These are phyloP conservation scores for Morinoia aosen DNA, from an alignment of 2,888 invertebrate species.

Conservation along the genomic window DNA sequence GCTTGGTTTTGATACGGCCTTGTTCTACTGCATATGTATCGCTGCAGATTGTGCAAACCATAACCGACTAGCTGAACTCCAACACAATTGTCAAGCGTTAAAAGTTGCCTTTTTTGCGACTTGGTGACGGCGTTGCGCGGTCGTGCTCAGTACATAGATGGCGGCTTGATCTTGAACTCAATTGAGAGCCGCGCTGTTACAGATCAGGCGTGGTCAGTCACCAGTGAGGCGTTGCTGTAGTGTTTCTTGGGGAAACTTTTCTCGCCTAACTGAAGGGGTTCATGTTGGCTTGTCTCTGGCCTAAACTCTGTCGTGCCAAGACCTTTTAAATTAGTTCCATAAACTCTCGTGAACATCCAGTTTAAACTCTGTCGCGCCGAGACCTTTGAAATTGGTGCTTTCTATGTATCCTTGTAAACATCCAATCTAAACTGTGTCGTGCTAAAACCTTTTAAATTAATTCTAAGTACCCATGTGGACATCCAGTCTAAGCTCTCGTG, in stretches of 20 bases:
- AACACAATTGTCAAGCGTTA: not conserved
- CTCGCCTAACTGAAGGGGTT: not conserved
- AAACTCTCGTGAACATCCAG: too few species aligned
- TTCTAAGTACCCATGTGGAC: not conserved
- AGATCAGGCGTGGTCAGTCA: not conserved
- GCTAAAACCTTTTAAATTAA: not conserved
- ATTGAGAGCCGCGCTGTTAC: not conserved
- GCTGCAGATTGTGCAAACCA: not conserved
- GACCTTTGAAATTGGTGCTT: too few species aligned
- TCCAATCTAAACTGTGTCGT: too few species aligned
- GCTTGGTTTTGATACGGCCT: not conserved
- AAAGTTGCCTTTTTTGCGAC: not conserved
- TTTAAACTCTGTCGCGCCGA: too few species aligned
- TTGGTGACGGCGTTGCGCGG: not conserved
- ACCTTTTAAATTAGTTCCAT: too few species aligned
- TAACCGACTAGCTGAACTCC: not conserved
- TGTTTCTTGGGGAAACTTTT: not conserved
- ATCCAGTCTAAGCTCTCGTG: too few species aligned
- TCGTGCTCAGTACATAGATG: not conserved
- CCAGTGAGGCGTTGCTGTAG: not conserved
- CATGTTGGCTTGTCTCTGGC: too few species aligned
- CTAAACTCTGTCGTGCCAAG: too few species aligned
- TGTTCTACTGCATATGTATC: not conserved
- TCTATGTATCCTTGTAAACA: too few species aligned
- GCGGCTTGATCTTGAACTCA: not conserved